phyloP scores from a whole-genome alignment of 1,140 invertebrate species.

The Apis mellifera region DNA sequence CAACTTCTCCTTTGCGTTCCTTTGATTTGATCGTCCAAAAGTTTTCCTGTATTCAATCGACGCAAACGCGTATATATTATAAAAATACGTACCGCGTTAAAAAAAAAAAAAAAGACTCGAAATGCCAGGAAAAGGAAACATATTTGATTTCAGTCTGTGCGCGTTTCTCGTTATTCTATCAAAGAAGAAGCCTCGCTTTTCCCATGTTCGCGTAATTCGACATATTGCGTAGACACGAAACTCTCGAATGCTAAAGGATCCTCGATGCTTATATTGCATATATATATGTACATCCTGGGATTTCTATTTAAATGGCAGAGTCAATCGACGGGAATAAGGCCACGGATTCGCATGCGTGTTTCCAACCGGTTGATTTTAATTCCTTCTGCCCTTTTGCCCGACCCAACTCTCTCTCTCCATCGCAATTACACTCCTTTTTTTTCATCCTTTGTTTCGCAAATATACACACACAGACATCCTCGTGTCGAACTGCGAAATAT shows the following conservation, averaged over 20 bases:
- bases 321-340: slow-evolving; percentile 51
- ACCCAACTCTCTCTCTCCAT: background rate
- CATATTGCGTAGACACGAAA: slow-evolving; percentile 19
- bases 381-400: slow-evolving; percentile 44
- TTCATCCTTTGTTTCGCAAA: background rate
- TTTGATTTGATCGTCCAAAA: too few species aligned
- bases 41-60: too few species aligned
- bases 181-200: background rate
- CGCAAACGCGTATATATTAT: too few species aligned
- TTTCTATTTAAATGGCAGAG: slow-evolving; percentile 54
- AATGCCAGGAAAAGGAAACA: too few species aligned
- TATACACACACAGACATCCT: background rate
- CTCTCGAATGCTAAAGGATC: background rate
- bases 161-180: background rate
- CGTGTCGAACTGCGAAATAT: background rate
- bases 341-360: slow-evolving; percentile 23
- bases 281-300: background rate
- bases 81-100: too few species aligned
- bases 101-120: too few species aligned
- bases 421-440: background rate
- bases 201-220: slow-evolving; percentile 10
- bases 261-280: background rate
- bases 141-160: too few species aligned
- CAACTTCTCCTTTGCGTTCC: too few species aligned
- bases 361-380: slow-evolving; percentile 22